Base-by-base conservation (phyloP, 64 coral and sea anemone genomes). In the Anthopleura sola region DNA sequence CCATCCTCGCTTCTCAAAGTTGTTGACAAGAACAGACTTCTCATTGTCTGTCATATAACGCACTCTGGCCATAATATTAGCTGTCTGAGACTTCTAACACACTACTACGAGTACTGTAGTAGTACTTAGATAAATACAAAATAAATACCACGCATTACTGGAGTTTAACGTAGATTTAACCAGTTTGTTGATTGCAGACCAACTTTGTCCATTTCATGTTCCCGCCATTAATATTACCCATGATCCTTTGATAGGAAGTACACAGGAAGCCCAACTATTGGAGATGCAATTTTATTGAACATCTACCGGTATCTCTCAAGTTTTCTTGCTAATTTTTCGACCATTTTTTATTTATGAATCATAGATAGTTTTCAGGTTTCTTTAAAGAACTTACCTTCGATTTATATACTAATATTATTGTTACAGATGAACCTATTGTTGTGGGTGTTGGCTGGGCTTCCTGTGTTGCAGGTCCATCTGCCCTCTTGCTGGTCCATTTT, bases 1-100 rank as follows among this genome's bases (percentile, higher is more conserved):
- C 97, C 97, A 99, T 36, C 97, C 97, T 53, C 97, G 90, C 85
- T 99, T 99, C 81, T 99, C 97, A 75, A 99, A 99, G 78, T 99
- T 99, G 93, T 99, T 99, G 28, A 95, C 84, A 36, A 99, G 87
- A 84, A 99, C 97, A 17, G 97, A 99, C 57, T 99, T 99, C 32
- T 99, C 97, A 84, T 89, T 86, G 33, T 99, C 97, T 12, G 86
- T 89, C 56, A 99, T 78, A 49, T 87, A 99, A 16, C 93, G 90
- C 6, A 99, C 97, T 49, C 94, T 92, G 9, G 49, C 55, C 82
- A 60, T 77, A 21, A 37, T 77, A 66, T 11, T 26, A 7, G 60
- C 10, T 0, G 23, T 5, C n/a, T 26, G 24, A 66, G 2, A 2
- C 16, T 16, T 62, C 58, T 26, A 71, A 5, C 29, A 71, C 66